phyloP scores from a whole-genome alignment of 2,113 vertebrate genomes.

The Patagioenas fasciata region DNA sequence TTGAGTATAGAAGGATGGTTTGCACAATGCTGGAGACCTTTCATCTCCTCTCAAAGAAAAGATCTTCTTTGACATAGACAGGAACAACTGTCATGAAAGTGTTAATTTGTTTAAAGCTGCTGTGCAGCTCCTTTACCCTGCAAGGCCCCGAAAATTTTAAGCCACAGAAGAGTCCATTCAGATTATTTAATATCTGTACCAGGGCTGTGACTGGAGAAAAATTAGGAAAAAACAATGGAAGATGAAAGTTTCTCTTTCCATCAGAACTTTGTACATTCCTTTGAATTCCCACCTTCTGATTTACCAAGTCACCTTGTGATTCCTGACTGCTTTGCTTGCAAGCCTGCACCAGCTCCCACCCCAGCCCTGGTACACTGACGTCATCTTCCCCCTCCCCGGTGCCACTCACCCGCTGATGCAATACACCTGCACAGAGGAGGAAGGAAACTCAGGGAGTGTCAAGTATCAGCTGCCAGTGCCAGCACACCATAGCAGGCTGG shows the following conservation, averaged over 20 bases:
- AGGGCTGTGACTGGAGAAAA: neutral
- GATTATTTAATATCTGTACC: neutral
- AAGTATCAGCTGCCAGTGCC: neutral
- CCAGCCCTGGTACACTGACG: neutral
- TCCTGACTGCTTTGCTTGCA: neutral
- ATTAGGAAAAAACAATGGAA: neutral
- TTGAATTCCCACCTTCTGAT: neutral
- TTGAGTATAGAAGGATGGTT: neutral
- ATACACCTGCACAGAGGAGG: neutral
- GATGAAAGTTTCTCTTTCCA: neutral
- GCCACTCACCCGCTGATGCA: neutral
- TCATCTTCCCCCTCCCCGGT: neutral
- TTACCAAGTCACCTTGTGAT: neutral
- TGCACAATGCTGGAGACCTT: neutral
- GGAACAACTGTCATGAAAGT: neutral
- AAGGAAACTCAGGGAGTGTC: neutral
- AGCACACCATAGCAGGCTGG: constrained; percentile 11
- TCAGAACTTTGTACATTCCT: neutral
- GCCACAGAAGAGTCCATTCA: neutral
- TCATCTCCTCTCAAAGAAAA: neutral
- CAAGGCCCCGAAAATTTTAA: neutral
- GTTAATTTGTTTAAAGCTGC: neutral
- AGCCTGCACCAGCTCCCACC: neutral
- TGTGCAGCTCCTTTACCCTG: neutral
- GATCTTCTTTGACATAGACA: neutral